These are phyloP conservation scores for Oscarella lobularis DNA, from an alignment of 37 sponge, comb jelly and placozoan genomes.

Conservation along the genomic window DNA sequence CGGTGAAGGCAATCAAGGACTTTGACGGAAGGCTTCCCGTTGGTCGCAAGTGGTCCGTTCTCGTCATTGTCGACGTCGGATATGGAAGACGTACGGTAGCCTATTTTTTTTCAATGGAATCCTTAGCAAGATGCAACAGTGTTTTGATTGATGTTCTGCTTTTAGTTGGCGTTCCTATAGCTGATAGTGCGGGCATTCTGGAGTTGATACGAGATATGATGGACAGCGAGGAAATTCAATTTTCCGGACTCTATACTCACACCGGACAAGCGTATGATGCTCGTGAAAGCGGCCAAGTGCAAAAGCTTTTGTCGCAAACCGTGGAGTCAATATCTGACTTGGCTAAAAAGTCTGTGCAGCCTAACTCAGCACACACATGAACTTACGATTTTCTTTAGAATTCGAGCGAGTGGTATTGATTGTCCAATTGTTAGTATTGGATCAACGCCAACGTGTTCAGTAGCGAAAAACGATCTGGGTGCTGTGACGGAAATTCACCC, in stretches of 20 bases:
- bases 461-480: background rate
- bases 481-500: slow-evolving; percentile 3
- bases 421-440: background rate
- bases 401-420: background rate
- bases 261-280: background rate
- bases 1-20: background rate
- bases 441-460: background rate
- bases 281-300: background rate
- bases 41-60: background rate
- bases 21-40: background rate
- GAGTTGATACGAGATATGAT: background rate
- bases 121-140: background rate
- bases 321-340: background rate
- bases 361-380: too few species aligned
- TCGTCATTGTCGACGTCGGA: background rate
- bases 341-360: background rate
- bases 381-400: too few species aligned
- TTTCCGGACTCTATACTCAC: background rate
- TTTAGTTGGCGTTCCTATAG: background rate
- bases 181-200: background rate
- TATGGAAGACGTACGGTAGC: background rate
- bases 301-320: background rate
- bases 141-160: background rate
- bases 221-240: background rate
- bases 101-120: background rate